These are phyloP conservation scores for Orthonevra nobilis DNA, from an alignment of 2,888 invertebrate species.

Conservation along the genomic window DNA sequence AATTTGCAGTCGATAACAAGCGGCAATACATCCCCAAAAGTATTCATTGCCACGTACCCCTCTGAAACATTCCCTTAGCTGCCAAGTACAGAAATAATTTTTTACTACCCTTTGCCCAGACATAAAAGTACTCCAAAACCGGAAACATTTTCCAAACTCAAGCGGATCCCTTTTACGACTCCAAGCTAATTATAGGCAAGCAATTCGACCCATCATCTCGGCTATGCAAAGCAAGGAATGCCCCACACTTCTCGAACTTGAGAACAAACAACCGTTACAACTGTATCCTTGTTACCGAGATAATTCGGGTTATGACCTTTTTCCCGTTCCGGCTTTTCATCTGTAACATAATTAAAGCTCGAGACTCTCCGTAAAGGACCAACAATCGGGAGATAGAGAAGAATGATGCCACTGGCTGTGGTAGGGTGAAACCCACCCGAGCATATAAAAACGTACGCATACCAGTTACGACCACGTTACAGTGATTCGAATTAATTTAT, in stretches of 20 bases:
- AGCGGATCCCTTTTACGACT: constrained; percentile 59
- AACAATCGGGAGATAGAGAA: not conserved
- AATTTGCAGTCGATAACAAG: constrained; percentile 64
- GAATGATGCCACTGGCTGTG: too few relatives aligned
- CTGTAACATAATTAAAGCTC: constrained; percentile 65
- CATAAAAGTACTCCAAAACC: constrained; percentile 47
- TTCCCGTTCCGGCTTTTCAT: constrained; percentile 60
- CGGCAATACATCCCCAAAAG: too few relatives aligned
- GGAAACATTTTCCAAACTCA: constrained; percentile 46
- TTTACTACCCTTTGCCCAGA: constrained; percentile 57
- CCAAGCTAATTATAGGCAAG: constrained; percentile 65
- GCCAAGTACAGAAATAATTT: constrained; percentile 54
- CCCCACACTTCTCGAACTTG: constrained; percentile 46
- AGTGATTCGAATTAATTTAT: constrained; percentile 72
- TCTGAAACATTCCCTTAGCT: constrained; percentile 26
- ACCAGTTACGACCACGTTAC: constrained; percentile 68
- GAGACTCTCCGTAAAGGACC: constrained; percentile 16
- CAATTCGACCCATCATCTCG: constrained; percentile 57
- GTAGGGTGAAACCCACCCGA: constrained; percentile 16
- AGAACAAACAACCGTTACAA: constrained; percentile 66
- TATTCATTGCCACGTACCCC: too few relatives aligned
- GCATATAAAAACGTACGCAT: constrained; percentile 61
- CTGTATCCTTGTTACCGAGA: constrained; percentile 68
- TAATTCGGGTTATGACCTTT: constrained; percentile 70
- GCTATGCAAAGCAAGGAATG: constrained; percentile 38